phyloP scores from a whole-genome alignment of 2,888 invertebrate species.

The Perizoma affinitatum region DNA sequence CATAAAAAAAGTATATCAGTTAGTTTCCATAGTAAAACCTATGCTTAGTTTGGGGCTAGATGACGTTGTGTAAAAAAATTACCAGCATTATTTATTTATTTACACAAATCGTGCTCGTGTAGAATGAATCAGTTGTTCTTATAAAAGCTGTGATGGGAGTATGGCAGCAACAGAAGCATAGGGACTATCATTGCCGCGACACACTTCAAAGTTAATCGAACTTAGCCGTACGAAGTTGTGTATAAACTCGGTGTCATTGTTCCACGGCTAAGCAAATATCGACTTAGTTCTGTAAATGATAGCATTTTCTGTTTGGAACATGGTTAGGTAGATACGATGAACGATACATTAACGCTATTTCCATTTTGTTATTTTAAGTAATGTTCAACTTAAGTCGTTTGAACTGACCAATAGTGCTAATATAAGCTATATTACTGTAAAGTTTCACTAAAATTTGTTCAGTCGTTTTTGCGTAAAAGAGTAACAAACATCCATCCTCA shows the following conservation, averaged over 20 bases:
- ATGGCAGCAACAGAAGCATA: constrained; percentile 12
- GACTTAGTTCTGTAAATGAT: constrained; percentile 14
- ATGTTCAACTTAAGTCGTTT: too few species aligned
- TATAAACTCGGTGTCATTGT: constrained; percentile 16
- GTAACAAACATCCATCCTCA: too few species aligned
- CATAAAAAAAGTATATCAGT: too few species aligned
- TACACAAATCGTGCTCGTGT: neutral
- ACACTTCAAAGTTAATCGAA: constrained; percentile 34
- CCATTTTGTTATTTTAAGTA: too few species aligned
- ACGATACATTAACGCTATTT: neutral
- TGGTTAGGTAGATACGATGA: neutral
- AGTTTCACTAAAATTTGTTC: too few species aligned
- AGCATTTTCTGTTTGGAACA: neutral
- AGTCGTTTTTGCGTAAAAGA: too few species aligned
- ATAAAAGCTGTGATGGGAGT: neutral
- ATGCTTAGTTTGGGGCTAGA: too few species aligned
- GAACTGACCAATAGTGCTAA: too few species aligned
- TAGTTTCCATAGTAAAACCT: too few species aligned
- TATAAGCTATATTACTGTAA: too few species aligned
- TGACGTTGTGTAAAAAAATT: too few species aligned
- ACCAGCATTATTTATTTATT: too few species aligned
- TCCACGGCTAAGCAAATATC: constrained; percentile 7
- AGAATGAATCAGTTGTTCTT: constrained; percentile 3
- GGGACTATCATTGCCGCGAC: constrained; percentile 34
- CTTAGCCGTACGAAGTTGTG: constrained; percentile 25